These are phyloP conservation scores for Oryzias curvinotus DNA, from an alignment of 2,113 vertebrate genomes.

Conservation along the genomic window DNA sequence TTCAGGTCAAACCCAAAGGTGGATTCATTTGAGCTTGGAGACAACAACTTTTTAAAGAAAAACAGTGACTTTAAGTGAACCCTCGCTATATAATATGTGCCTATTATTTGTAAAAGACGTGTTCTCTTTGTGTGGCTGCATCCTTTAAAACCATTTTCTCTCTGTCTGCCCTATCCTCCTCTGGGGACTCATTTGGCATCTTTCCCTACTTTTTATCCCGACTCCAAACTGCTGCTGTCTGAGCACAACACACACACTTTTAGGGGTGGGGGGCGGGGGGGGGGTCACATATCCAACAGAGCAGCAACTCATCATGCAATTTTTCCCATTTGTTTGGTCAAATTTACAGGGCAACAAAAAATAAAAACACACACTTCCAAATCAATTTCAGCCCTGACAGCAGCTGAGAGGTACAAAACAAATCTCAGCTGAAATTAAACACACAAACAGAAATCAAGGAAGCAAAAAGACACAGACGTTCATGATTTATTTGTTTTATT, in stretches of 20 bases:
- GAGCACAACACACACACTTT: slow-evolving; percentile 61
- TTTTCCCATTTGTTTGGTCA: too few species aligned
- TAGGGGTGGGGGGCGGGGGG: background rate
- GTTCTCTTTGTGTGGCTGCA: slow-evolving; percentile 43
- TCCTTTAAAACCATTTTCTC: slow-evolving; percentile 52
- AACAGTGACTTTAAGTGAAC: background rate
- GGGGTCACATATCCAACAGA: slow-evolving; percentile 8
- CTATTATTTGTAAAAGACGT: background rate
- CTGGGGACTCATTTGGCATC: slow-evolving; percentile 74
- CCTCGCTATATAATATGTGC: too few species aligned
- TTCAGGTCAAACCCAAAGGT: too few species aligned
- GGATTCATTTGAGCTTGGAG: too few species aligned
- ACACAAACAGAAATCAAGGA: slow-evolving; percentile 48
- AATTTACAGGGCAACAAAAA: slow-evolving; percentile 1
- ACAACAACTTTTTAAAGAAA: too few species aligned
- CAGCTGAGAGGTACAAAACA: slow-evolving; percentile 42
- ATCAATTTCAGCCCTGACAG: slow-evolving; percentile 40
- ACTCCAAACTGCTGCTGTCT: slow-evolving; percentile 74
- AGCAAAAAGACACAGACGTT: slow-evolving; percentile 33
- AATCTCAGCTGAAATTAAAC: slow-evolving; percentile 40
- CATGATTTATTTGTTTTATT: slow-evolving; percentile 46
- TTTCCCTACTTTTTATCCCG: slow-evolving; percentile 72
- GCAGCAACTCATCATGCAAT: too few species aligned
- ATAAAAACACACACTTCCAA: slow-evolving; percentile 20
- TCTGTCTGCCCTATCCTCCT: slow-evolving; percentile 69